Base-by-base conservation (phyloP, 2,888 invertebrate species). In the Andrena trimmerana region DNA sequence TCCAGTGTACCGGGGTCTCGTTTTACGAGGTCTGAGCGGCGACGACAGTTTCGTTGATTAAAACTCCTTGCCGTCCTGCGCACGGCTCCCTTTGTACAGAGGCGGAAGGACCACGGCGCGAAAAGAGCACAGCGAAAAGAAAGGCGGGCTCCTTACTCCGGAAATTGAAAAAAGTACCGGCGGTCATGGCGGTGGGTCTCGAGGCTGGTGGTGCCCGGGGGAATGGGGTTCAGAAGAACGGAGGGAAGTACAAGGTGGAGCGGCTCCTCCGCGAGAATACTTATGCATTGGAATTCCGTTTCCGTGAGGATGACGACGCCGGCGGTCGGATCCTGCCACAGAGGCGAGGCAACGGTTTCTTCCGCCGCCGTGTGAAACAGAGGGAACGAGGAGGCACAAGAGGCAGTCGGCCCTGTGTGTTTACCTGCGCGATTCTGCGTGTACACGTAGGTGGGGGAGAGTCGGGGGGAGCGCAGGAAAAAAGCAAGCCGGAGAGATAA, bases 41-140 rank as follows among this genome's bases (percentile, higher is more conserved):
- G 78, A 75, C 85, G 66, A 75, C 77, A 66, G 81, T 88, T 90
- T 90, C 89, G 89, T 91, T 91, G 91, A 91, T 91, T 90, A 90
- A 91, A 91, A 88, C 90, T 90, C 85, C 50, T 82, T 72, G 48
- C 72, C 73, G 33, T 16, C 33, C 36, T 31, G 33, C 10, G 31
- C 24, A 10, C 2, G 57, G 42, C 16, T 48, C n/a, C 71, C 69
- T 57, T 57, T 42, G 10, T 42, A 7, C 36, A 13, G n/a, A 24
- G 31, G 36, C 54, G 31, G 54, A 24, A 68, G 50, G 77, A 52
- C 54, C 63, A n/a, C 7, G 29, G 24, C 20, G 59, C 20, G 65
- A 62, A 66, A 42, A 63, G 42, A 74, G 70, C 36, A 63, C 10
- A 27, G 3, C 33, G 20, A 20, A 2, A 24, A 59, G 50, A 50